phyloP scores from a whole-genome alignment of 2,113 vertebrate species.

The Mesitornis unicolor region DNA sequence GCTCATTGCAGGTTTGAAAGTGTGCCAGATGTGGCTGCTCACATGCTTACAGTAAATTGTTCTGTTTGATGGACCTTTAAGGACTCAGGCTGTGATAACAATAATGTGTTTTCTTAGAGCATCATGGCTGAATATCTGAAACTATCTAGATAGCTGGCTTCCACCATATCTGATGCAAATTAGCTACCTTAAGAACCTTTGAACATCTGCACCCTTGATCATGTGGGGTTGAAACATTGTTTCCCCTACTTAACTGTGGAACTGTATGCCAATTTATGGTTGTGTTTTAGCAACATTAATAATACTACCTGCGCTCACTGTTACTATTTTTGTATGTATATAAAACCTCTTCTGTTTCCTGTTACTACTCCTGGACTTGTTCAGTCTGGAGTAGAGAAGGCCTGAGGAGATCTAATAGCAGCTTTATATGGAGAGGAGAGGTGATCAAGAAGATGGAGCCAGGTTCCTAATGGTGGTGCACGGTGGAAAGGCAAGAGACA shows the following conservation, averaged over 20 bases:
- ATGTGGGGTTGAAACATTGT: not conserved
- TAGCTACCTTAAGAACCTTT: not conserved
- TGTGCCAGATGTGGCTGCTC: not conserved
- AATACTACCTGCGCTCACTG: not conserved
- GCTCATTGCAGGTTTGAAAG: not conserved
- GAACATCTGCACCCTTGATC: not conserved
- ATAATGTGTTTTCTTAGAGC: not conserved
- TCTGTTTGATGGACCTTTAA: not conserved
- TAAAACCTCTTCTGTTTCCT: not conserved
- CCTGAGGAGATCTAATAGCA: not conserved
- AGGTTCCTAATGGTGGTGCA: not conserved
- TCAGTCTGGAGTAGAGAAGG: not conserved
- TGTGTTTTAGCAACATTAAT: not conserved
- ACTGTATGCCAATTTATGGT: not conserved
- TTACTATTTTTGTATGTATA: not conserved
- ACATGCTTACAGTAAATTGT: not conserved
- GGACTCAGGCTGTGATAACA: not conserved
- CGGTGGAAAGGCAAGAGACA: not conserved
- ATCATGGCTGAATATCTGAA: not conserved
- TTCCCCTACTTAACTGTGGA: not conserved
- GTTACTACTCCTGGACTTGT: not conserved
- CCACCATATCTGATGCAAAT: not conserved
- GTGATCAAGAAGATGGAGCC: not conserved
- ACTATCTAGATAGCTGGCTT: not conserved
- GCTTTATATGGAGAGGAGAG: not conserved